Evolutionary conservation across 2,113 vertebrate species (phyloP).

Genomic region (Chloropsis cyanopogon): DNA sequence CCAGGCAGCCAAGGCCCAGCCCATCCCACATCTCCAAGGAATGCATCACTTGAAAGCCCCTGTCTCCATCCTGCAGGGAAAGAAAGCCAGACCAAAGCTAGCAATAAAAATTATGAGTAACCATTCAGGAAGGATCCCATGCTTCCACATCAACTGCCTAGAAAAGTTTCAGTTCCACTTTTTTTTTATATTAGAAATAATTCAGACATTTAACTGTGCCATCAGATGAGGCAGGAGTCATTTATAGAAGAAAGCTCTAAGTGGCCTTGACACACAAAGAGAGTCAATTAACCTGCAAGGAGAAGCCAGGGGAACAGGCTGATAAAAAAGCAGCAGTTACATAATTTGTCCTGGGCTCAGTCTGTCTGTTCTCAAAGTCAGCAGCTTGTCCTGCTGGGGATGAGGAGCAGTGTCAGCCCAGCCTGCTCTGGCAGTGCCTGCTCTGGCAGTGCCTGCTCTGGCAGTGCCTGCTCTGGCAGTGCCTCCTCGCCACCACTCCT

Average conservation of each 20-base stretch:
- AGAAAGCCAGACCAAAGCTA: not conserved
- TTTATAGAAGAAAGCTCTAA: slow-evolving; percentile 1
- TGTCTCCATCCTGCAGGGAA: not conserved
- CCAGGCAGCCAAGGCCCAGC: not conserved
- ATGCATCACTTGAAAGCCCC: not conserved
- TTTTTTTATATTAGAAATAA: not conserved
- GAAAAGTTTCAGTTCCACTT: not conserved
- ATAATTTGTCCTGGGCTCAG: not conserved
- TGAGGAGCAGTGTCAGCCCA: not conserved
- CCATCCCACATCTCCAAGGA: not conserved
- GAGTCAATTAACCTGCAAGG: slow-evolving; percentile 44
- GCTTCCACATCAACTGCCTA: not conserved
- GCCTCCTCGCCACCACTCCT: fast-evolving
- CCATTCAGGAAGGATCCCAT: not conserved
- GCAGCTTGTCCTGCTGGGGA: not conserved
- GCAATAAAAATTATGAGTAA: not conserved
- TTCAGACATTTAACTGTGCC: not conserved
- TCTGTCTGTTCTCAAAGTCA: slow-evolving; percentile 1
- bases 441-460: not conserved
- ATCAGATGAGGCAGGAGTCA: not conserved
- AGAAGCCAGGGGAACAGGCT: not conserved
- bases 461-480: no score
- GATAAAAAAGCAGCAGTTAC: not conserved
- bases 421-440: not conserved
- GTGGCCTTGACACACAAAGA: slow-evolving; percentile 30